phyloP scores from a whole-genome alignment of 2,888 invertebrate species.

The Phengaris arion region DNA sequence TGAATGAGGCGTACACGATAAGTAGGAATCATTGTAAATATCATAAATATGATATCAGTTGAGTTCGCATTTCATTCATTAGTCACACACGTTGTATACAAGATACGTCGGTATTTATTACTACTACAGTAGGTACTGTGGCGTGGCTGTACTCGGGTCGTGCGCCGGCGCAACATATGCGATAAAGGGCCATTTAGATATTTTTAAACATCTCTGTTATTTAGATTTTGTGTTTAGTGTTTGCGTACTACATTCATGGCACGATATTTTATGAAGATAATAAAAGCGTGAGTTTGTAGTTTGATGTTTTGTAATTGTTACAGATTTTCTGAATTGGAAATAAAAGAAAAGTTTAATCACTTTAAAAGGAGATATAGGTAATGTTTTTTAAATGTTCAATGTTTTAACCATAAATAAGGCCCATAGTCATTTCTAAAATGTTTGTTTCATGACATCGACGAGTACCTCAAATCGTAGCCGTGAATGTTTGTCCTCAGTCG shows the following conservation, averaged over 20 bases:
- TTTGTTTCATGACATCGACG: too few relatives aligned
- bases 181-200: slow-evolving; percentile 4
- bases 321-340: too few relatives aligned
- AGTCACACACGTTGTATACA: slow-evolving; percentile 1
- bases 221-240: not conserved
- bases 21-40: slow-evolving; percentile 30
- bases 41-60: slow-evolving; percentile 22
- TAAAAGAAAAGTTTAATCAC: too few relatives aligned
- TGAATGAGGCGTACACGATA: slow-evolving; percentile 34
- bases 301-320: too few relatives aligned
- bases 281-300: too few relatives aligned
- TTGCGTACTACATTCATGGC: not conserved
- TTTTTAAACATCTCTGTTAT: slow-evolving; percentile 10
- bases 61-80: slow-evolving; percentile 27
- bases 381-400: too few relatives aligned
- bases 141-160: slow-evolving; percentile 3
- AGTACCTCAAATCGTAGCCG: slow-evolving; percentile 70
- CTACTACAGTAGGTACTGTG: not conserved
- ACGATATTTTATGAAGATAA: not conserved
- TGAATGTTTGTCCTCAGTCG: slow-evolving; percentile 59
- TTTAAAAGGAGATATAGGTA: too few relatives aligned
- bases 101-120: slow-evolving; percentile 6
- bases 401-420: too few relatives aligned
- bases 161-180: not conserved
- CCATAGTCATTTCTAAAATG: too few relatives aligned